Percentiles rank a stretch among this genome's conserved stretches.
These are phyloP conservation scores for Protaetia brevitarsis DNA, from an alignment of 1,140 invertebrate genomes.

Conservation along the genomic window DNA sequence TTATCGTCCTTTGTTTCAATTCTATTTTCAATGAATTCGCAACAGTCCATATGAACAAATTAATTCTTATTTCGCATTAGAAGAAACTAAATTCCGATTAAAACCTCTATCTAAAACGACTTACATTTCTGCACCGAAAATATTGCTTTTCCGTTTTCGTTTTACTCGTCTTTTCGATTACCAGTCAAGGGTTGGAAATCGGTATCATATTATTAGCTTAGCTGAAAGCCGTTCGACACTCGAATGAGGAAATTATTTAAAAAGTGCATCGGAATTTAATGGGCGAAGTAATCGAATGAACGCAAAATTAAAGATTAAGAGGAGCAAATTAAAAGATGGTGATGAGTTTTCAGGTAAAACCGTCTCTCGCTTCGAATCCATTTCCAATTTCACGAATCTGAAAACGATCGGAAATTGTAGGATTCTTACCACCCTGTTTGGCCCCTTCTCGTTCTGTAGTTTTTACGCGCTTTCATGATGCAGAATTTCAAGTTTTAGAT, in stretches of 20 bases:
- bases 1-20: too few species aligned
- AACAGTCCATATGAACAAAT: too few species aligned
- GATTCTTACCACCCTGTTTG: neutral
- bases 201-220: neutral
- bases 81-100: too few species aligned
- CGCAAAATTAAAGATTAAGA: constrained; percentile 21
- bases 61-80: too few species aligned
- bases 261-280: constrained; percentile 11
- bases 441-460: neutral
- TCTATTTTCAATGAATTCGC: too few species aligned
- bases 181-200: neutral
- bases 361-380: neutral
- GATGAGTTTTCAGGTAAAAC: constrained; percentile 12
- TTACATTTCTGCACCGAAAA: too few species aligned
- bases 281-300: neutral
- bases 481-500: too few species aligned
- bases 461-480: neutral
- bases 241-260: constrained; percentile 13
- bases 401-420: constrained; percentile 21
- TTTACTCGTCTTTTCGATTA: neutral
- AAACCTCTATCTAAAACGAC: too few species aligned
- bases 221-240: neutral
- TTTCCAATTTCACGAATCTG: constrained; percentile 18
- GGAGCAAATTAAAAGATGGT: constrained; percentile 23
- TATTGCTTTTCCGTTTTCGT: too few species aligned